A percentile compares a stretch with the other conserved stretches of the same genome.
These are phyloP conservation scores for Branchinecta sandiegonensis DNA, from an alignment of 2,888 invertebrate genomes.

Conservation along the genomic window DNA sequence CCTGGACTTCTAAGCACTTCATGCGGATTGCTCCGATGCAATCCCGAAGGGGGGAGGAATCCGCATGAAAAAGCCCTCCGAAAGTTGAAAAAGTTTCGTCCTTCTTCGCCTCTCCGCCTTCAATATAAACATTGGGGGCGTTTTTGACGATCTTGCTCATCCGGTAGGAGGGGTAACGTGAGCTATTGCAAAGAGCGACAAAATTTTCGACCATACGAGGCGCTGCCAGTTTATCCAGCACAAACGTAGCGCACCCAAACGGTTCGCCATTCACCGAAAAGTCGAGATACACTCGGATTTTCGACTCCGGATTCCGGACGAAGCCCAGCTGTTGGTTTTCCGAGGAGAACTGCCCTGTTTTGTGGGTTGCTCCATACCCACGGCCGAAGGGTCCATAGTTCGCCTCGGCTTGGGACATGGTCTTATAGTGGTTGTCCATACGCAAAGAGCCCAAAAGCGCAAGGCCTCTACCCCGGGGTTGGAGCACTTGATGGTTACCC, in stretches of 20 bases:
- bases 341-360: background rate
- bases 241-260: background rate
- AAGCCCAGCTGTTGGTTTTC: background rate
- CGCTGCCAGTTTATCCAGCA: slow-evolving; percentile 4
- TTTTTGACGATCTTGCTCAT: background rate
- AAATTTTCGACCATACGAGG: slow-evolving; percentile 6
- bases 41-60: background rate
- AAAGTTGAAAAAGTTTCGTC: background rate
- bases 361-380: background rate
- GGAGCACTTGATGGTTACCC: too few relatives aligned
- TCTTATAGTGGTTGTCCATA: too few relatives aligned
- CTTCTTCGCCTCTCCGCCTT: background rate
- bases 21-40: slow-evolving; percentile 8
- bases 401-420: too few relatives aligned
- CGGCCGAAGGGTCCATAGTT: too few relatives aligned
- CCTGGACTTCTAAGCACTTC: background rate
- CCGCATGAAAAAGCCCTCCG: slow-evolving; percentile 3
- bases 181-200: background rate
- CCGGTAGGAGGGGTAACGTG: background rate
- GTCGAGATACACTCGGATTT: background rate
- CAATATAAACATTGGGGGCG: background rate
- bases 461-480: too few relatives aligned
- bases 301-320: background rate
- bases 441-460: too few relatives aligned
- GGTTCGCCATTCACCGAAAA: background rate